phyloP scores from a whole-genome alignment of 2,888 invertebrate species.

The Drosophila limbata region DNA sequence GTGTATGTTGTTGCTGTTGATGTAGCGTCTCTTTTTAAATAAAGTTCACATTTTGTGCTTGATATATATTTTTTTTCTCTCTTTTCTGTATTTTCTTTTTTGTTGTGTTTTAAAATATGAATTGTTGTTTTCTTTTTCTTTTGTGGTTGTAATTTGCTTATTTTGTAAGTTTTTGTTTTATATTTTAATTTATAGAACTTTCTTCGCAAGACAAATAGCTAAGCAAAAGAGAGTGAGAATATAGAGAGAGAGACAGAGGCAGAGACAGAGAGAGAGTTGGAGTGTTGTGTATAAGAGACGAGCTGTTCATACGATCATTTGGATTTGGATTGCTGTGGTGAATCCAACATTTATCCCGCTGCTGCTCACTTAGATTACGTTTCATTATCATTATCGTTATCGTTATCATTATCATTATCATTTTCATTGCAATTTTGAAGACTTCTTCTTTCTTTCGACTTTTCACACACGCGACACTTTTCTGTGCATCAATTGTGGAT shows the following conservation, averaged over 20 bases:
- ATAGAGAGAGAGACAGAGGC: constrained; percentile 27
- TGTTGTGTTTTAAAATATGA: constrained; percentile 44
- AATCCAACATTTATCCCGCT: constrained; percentile 30
- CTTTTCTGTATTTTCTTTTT: constrained; percentile 65
- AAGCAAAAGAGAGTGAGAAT: constrained; percentile 45
- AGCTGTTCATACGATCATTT: constrained; percentile 41
- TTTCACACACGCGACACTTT: constrained; percentile 42
- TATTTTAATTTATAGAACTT: constrained; percentile 38
- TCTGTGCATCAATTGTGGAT: constrained; percentile 31
- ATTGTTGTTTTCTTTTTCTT: constrained; percentile 11
- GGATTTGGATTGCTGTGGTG: constrained; percentile 11
- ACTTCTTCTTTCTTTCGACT: constrained; percentile 19
- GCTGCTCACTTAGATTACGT: constrained; percentile 54
- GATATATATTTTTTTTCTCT: constrained; percentile 63
- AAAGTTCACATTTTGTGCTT: constrained; percentile 73
- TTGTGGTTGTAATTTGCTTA: constrained; percentile 58
- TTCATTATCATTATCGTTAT: constrained; percentile 16
- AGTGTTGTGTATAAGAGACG: constrained; percentile 59
- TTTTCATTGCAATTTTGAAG: constrained; percentile 49
- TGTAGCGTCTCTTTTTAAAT: constrained; percentile 67
- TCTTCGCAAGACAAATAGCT: constrained; percentile 51
- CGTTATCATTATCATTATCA: not conserved
- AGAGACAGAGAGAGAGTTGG: constrained; percentile 51
- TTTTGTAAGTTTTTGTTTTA: constrained; percentile 55
- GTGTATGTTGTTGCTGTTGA: constrained; percentile 51